Evolutionary conservation across 1,140 invertebrate species (phyloP).

Genomic region (Scylla paramamosain): DNA sequence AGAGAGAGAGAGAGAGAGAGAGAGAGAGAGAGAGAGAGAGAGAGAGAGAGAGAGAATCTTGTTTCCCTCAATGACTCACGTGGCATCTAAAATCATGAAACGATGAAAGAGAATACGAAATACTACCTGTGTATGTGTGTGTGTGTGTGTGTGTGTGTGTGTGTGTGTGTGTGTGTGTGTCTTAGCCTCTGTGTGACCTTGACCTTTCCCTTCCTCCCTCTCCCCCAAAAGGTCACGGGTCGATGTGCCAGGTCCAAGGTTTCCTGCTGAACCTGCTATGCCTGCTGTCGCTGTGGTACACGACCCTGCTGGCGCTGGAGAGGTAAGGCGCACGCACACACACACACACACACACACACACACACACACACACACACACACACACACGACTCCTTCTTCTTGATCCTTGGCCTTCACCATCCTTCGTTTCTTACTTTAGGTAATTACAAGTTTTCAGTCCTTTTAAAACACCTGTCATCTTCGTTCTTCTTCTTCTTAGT

Average conservation of each 20-base stretch:
- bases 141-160: too few species aligned
- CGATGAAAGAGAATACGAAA: not conserved
- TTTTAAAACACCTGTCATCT: not conserved
- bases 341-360: conserved; percentile 52
- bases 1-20: conserved; percentile 31
- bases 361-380: conserved; percentile 19
- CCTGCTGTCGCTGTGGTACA: conserved; percentile 67
- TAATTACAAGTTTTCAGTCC: too few species aligned
- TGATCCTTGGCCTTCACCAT: too few species aligned
- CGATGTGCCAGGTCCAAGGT: conserved; percentile 64
- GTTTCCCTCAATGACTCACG: too few species aligned
- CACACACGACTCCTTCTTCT: too few species aligned
- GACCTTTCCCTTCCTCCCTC: not conserved
- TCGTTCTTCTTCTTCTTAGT: not conserved
- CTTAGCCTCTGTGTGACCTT: not conserved
- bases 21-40: conserved; percentile 33
- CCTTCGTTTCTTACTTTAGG: too few species aligned
- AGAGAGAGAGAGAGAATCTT: not conserved
- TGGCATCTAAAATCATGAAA: not conserved
- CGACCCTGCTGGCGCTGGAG: conserved; percentile 58
- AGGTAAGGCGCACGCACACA: conserved; percentile 56
- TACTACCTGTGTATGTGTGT: too few species aligned
- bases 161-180: too few species aligned
- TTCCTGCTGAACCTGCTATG: conserved; percentile 68
- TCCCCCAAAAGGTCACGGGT: conserved; percentile 19